Evolutionary conservation across 2,888 invertebrate genomes (phyloP), one percentile per base, ranked within the genome.

Genomic region (Lepidonotus clava): DNA sequence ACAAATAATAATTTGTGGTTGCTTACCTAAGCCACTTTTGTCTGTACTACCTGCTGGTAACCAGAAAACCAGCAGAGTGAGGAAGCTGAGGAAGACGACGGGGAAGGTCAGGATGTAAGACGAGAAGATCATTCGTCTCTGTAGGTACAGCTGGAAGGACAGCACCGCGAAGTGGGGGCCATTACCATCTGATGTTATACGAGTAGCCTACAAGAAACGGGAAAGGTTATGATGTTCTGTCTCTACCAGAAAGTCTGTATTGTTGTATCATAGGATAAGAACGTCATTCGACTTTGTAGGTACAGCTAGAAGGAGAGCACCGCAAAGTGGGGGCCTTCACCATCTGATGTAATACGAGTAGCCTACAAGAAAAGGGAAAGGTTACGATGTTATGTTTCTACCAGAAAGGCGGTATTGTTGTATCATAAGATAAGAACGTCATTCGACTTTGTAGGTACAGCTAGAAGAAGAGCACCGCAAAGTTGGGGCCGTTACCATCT

Each of bases 91-190:
- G 41, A 84, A 84, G 5, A 84, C 41, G 28, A 40, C 61, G 28
- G 84, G 84, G 40, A 84, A 84, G 32, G 84, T 84, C 24, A 84
- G 66, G 51, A 84, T 67, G 67, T 84, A 84, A 1, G 71, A 84
- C 34, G 84, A 66, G 21, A 84, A 84, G 14, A 83, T 83, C 14
- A 83, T 40, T n/a, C 85, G 28, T 32, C 85, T 67, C 67, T 71
- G 38, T 34, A 84, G 40, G 40, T 67, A 36, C 2, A 84, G 51
- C n/a, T 18, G 24, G 28, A 84, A 61, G 24, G 32, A 34, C 40
- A 84, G 28, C 8, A 84, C 84, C n/a, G 66, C 84, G 34, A 84
- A 84, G 21, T 36, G 32, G 8, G 83, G 36, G 21, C 41, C 84
- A 40, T 53, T 84, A 11, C 51, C 66, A 36, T 32, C 41, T 32